These are phyloP conservation scores for Carcina quercana DNA, from an alignment of 2,888 invertebrate genomes.

Conservation along the genomic window DNA sequence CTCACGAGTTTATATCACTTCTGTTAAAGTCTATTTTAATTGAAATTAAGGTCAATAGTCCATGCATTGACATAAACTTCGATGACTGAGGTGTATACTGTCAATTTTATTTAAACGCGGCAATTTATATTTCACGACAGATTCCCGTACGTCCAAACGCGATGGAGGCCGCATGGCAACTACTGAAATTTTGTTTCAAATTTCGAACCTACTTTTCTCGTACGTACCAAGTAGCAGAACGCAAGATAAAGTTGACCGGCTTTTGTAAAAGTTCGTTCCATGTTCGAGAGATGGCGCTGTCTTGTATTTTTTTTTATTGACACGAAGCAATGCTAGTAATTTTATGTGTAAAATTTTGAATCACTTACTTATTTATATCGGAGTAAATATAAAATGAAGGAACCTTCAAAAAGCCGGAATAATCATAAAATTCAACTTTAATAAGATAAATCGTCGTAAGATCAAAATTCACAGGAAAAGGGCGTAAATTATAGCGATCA, in stretches of 20 bases:
- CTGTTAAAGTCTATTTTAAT: background rate
- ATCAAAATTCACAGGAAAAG: too few relatives aligned
- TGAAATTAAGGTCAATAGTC: background rate
- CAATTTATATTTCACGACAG: conserved; percentile 3
- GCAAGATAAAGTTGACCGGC: conserved; percentile 32
- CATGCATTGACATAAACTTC: background rate
- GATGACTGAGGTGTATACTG: too few relatives aligned
- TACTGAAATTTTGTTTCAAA: conserved; percentile 44
- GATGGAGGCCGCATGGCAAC: conserved; percentile 35
- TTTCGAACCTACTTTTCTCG: conserved; percentile 53
- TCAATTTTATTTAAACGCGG: conserved; percentile 8
- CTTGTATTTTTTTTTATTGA: conserved; percentile 2
- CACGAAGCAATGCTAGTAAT: too few relatives aligned
- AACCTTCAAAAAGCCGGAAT: too few relatives aligned
- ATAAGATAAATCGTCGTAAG: too few relatives aligned
- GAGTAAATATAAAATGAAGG: too few relatives aligned
- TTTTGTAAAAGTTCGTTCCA: conserved; percentile 23
- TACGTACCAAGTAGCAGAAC: conserved; percentile 31
- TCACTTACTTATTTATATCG: too few relatives aligned
- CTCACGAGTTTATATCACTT: too few relatives aligned
- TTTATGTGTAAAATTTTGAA: too few relatives aligned
- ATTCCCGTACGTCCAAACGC: conserved; percentile 21
- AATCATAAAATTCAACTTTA: too few relatives aligned
- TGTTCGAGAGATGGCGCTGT: conserved; percentile 25
- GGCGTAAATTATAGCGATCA: too few relatives aligned